Evolutionary conservation across 2,797 vertebrate genomes (phyloP), one percentile per base, ranked within the genome.

Genomic region (Synanceia verrucosa): DNA sequence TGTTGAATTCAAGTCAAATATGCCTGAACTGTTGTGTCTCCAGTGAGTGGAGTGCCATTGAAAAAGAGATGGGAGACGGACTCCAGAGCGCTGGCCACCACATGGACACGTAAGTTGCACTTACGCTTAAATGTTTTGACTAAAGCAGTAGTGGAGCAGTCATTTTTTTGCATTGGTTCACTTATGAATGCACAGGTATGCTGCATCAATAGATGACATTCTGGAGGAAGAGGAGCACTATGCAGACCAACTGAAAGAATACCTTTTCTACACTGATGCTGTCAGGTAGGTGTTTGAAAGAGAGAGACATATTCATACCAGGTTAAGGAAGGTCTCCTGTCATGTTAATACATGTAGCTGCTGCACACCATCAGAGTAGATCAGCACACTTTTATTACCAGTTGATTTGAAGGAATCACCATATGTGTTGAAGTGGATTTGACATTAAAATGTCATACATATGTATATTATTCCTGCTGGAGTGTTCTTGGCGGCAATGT

Each of bases 21-120:
- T 10, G 6, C 13, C 8, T 62, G 16, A 43, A 16, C 43, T 46
- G 23, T 50, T 72, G 6, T 82, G 19, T 77, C 10, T 74, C 3
- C 70, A 99, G 98, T 90, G 98, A 99, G 86, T 99, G 98, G 98
- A 99, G 98, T 55, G 98, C 97, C 29, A 98, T 99, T 87, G 98
- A 99, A 81, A 98, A 95, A 81, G 98, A 99, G 91, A 99, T 99
- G 98, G 98, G 98, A 61, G 98, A 99, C 57, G 98, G 98, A 37
- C 92, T 99, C 18, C 98, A 99, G 94, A 99, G 98, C 85, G 98
- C 98, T 57, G 98, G 98, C 37, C 98, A 99, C 90, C 98, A 99
- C 89, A 99, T 99, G 98, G 98, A 99, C 78, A 97, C 97, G 97
- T 99, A 91, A 96, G 97, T 94, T 11, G 11, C 11, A 12, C 23